Evolutionary conservation across 1,140 invertebrate species (phyloP), one percentile per base, ranked within the genome.

Genomic region (Zelostemma sp.): DNA sequence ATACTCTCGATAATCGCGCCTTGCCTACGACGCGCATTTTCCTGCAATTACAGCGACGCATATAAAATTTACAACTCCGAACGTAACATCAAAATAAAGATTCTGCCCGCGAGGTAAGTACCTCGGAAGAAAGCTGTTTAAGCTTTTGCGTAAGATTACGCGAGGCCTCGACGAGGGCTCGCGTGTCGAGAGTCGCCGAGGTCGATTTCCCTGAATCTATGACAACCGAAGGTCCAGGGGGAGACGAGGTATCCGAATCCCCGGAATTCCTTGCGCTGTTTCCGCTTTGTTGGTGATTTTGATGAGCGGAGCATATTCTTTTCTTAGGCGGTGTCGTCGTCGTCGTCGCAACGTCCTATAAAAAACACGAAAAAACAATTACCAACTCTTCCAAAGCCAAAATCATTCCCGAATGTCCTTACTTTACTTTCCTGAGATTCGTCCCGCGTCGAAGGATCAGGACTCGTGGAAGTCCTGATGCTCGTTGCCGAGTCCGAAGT

Each of bases 1-100:
- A 97, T 95, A 69, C 93, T 95, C 77, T 96, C 93, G 76, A 96
- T 96, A 74, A 96, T 94, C 68, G 94, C 94, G 41, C 93, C 94
- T 55, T 93, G 91, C 63, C 84, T 82, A 40, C 82, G 82, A 65
- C 82, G 80, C 6, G 83, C 81, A 31, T 82, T 84, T 61, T 85
- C 84, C 83, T 85, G 59, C 65, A 59, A 68, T n/a, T n/a, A n/a
- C n/a, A n/a, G n/a, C n/a, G n/a, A n/a, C n/a, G n/a, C n/a, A n/a
- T n/a, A n/a, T n/a, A n/a, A n/a, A n/a, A n/a, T n/a, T n/a, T n/a
- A n/a, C n/a, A n/a, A n/a, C n/a, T n/a, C n/a, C n/a, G n/a, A n/a
- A n/a, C n/a, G n/a, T n/a, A n/a, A n/a, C n/a, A n/a, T n/a, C n/a
- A n/a, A n/a, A n/a, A n/a, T n/a, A n/a, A n/a, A n/a, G n/a, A n/a